Conservation (phyloP, 2,113 vertebrate genomes). For the Pangasianodon gigas region DNA sequence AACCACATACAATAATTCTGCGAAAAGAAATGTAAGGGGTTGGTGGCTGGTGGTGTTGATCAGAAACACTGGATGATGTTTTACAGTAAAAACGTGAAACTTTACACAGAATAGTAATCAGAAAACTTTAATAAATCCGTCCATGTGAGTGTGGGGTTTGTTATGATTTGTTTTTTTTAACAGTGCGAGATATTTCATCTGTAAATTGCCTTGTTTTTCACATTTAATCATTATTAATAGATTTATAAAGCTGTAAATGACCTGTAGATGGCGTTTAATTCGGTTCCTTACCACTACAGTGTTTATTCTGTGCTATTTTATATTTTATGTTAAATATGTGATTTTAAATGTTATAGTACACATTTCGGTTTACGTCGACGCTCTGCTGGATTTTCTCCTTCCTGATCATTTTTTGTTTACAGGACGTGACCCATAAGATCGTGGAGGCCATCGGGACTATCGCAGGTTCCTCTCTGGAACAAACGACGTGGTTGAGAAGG, state of each 20-base stretch:
- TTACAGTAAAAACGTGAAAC: background rate
- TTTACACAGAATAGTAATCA: background rate
- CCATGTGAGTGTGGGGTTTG: too few relatives aligned
- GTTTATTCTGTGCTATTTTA: background rate
- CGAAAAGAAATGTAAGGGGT: background rate
- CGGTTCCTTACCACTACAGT: background rate
- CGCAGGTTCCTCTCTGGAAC: slow-evolving; percentile 95
- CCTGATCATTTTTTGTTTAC: background rate
- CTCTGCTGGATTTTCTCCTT: too few relatives aligned
- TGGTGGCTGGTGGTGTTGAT: background rate
- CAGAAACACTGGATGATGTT: background rate
- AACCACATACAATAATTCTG: background rate
- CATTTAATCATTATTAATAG: background rate
- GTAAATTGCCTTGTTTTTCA: background rate
- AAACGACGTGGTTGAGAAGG: slow-evolving; percentile 95
- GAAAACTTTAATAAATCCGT: background rate
- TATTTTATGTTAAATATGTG: too few relatives aligned
- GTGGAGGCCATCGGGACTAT: slow-evolving; percentile 95
- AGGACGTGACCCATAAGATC: slow-evolving; percentile 97
- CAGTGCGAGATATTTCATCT: too few relatives aligned
- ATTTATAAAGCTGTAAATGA: background rate
- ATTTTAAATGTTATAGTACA: background rate
- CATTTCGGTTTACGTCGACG: too few relatives aligned
- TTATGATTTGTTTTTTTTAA: too few relatives aligned
- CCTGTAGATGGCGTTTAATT: background rate